Conservation (phyloP, 2,888 invertebrate species). For the Cephonodes hylas region DNA sequence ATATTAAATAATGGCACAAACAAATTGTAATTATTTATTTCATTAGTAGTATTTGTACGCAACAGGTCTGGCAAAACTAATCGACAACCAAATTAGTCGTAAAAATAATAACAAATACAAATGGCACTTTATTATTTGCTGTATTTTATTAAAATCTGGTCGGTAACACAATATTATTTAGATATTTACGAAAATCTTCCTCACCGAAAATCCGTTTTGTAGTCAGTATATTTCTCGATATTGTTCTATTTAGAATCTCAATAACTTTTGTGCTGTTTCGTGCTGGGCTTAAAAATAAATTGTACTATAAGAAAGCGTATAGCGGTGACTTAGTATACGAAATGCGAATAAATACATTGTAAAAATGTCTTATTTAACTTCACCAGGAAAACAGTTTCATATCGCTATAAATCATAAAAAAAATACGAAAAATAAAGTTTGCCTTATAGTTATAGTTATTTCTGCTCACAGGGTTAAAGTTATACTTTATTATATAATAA, state of each 20-base stretch:
- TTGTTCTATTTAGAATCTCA: slow-evolving; percentile 14
- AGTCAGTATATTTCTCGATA: too few species aligned
- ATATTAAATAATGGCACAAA: too few species aligned
- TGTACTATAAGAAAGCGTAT: slow-evolving; percentile 62
- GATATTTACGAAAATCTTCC: background rate
- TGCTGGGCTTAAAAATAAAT: slow-evolving; percentile 54
- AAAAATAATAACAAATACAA: background rate
- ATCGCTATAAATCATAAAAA: background rate
- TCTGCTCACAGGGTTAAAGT: background rate
- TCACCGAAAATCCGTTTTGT: background rate
- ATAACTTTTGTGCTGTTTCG: slow-evolving; percentile 44
- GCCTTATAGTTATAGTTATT: background rate
- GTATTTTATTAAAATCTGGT: too few species aligned
- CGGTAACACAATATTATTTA: too few species aligned
- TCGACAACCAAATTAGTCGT: background rate
- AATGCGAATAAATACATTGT: slow-evolving; percentile 21
- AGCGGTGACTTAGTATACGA: slow-evolving; percentile 47
- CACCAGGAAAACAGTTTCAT: slow-evolving; percentile 21
- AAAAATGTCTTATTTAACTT: slow-evolving; percentile 24
- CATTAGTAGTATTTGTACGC: background rate
- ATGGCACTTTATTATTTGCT: too few species aligned
- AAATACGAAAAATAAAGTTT: background rate
- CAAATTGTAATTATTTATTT: background rate
- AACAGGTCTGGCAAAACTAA: background rate
- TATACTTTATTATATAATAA: background rate